Percentiles rank a stretch among this genome's conserved stretches.
These are phyloP conservation scores for Eristalis intricaria DNA, from an alignment of 2,888 invertebrate genomes.

Conservation along the genomic window DNA sequence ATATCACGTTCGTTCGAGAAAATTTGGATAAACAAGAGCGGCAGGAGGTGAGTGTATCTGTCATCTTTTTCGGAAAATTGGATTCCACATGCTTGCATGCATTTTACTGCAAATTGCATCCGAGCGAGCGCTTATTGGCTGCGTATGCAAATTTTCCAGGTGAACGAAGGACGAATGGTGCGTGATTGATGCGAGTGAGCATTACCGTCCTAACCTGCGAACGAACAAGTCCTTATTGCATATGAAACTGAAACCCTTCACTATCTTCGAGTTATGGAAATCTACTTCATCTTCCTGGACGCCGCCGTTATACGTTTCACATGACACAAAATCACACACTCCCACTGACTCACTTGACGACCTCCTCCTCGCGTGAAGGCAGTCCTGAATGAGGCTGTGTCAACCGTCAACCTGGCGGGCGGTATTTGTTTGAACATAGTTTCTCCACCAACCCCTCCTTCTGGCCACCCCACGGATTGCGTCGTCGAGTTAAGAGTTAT, in stretches of 20 bases:
- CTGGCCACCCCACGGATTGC: not conserved
- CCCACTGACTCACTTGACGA: not conserved
- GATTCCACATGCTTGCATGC: conserved; percentile 58
- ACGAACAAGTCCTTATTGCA: conserved; percentile 39
- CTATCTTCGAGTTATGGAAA: conserved; percentile 40
- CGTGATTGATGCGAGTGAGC: conserved; percentile 60
- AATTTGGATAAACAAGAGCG: conserved; percentile 54
- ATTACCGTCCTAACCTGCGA: conserved; percentile 30
- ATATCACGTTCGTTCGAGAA: conserved; percentile 13
- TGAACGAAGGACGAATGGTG: conserved; percentile 55
- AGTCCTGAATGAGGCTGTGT: conserved; percentile 43
- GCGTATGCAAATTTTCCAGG: conserved; percentile 64
- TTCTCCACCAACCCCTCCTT: not conserved
- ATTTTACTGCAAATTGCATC: conserved; percentile 71
- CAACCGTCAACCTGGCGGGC: conserved; percentile 38
- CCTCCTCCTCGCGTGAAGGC: not conserved
- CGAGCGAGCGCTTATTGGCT: conserved; percentile 27
- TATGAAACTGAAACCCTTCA: conserved; percentile 3
- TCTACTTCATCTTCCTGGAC: not conserved
- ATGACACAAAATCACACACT: conserved; percentile 38
- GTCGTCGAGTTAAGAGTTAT: conserved; percentile 31
- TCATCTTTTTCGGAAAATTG: conserved; percentile 57
- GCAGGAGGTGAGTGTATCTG: conserved; percentile 32
- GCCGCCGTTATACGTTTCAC: not conserved
- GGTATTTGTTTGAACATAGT: conserved; percentile 28